Evolutionary conservation across 1,140 invertebrate genomes (phyloP), one percentile per base, ranked within the genome.

Genomic region (Liolophura sinensis): DNA sequence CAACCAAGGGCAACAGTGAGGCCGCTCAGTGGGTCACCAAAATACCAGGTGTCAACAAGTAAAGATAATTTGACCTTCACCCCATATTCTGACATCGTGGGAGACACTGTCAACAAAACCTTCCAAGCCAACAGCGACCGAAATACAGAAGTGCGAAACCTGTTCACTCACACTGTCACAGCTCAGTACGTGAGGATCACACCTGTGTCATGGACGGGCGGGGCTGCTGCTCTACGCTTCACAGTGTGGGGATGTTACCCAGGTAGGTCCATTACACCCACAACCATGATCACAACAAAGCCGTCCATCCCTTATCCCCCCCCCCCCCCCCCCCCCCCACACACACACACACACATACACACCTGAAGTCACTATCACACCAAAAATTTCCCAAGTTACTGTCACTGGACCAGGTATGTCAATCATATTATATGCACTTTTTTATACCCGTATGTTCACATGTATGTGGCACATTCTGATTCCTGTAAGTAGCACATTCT

Each of bases 41-140:
- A 55, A 4, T 85, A 81, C 62, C 74, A 73, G 12, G 74, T 85
- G 0, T 69, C 70, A 20, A 74, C 73, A 54, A 84, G 81, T n/a
- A 56, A 74, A 16, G 82, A 84, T 68, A 78, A 79, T 24, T 61
- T 68, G 1, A 65, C 47, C 49, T 78, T 76, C 51, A 60, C 46
- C 24, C 71, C 68, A 5, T 76, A 76, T 67, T 64, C 62, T 12
- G 67, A 71, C 27, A 64, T 22, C 31, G 71, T 68, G 18, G 73
- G 65, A 14, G 60, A 61, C 18, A 49, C 47, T 18, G 52, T 51
- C 20, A 64, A 70, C 1, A 69, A 68, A 46, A 47, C 72, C 1
- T 79, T 76, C 64, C 51, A 22, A 51, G 74, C 62, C 3, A 76
- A 73, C 58, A 65, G 40, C 1, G 71, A 78, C 58, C 60, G 55